Base-by-base conservation (phyloP, 1,140 invertebrate genomes). In the Leucophenga varia region DNA sequence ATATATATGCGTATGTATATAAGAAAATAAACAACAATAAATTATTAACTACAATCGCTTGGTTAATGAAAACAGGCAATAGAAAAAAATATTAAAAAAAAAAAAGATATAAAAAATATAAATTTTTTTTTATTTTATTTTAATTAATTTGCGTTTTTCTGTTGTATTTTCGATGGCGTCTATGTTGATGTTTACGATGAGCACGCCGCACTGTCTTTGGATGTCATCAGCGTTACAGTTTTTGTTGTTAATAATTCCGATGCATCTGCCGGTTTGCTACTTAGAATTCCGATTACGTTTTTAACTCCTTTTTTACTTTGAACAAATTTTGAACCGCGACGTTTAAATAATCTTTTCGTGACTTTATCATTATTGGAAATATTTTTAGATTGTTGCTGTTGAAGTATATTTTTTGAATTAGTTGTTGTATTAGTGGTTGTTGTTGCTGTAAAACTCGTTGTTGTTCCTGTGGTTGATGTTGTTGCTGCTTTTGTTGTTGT, bases 171-270 rank as follows among this genome's bases (percentile, higher is more conserved):
- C n/a, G n/a, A n/a, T n/a, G n/a, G n/a, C n/a, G n/a, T n/a, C n/a
- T n/a, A n/a, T n/a, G n/a, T n/a, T n/a, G n/a, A n/a, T n/a, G n/a
- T n/a, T n/a, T n/a, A n/a, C n/a, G n/a, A n/a, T n/a, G n/a, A n/a
- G n/a, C n/a, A n/a, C n/a, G n/a, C n/a, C n/a, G n/a, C n/a, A n/a
- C n/a, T n/a, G n/a, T n/a, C 54, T 59, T 57, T 64, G 58, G n/a
- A n/a, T n/a, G n/a, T n/a, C n/a, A n/a, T n/a, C n/a, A n/a, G n/a
- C n/a, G n/a, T n/a, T n/a, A n/a, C n/a, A n/a, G n/a, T 58, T 57
- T 16, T 57, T 57, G 47, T 54, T 55, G 43, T 49, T 52, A 52
- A 58, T 60, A 48, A 49, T 60, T 43, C 49, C 52, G 50, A 51
- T 52, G 51, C 51, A 45, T 53, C 51, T 44, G 56, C 53, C 39